Percentiles rank a stretch among this genome's conserved stretches.
These are phyloP conservation scores for Phacellophora camtschatica DNA, from an alignment of 30 jellyfish, hydroid and myxozoan genomes.

Conservation along the genomic window DNA sequence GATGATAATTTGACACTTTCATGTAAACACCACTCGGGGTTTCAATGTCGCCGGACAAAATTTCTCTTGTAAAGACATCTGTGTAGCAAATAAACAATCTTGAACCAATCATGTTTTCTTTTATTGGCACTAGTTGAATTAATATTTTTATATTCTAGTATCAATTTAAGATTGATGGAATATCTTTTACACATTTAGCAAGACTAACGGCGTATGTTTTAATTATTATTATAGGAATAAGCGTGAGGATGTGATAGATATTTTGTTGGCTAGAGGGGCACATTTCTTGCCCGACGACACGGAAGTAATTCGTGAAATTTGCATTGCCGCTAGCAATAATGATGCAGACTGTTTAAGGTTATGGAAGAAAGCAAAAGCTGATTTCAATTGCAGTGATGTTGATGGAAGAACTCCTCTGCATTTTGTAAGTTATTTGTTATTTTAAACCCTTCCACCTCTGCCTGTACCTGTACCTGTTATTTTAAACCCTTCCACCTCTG, in stretches of 20 bases:
- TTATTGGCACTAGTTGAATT: no score
- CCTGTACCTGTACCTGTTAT: no score
- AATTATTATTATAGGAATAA: constrained; percentile 54
- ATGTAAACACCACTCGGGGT: no score
- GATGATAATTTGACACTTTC: no score
- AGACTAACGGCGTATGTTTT: neutral
- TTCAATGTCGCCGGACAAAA: no score
- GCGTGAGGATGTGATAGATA: constrained; percentile 51
- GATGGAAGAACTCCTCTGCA: constrained; percentile 97
- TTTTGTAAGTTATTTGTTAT: constrained; percentile 62
- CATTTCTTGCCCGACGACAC: constrained; percentile 82
- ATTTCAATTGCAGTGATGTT: constrained; percentile 71
- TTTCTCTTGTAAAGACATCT: no score
- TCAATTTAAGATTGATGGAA: neutral
- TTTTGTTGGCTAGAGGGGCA: constrained; percentile 80
- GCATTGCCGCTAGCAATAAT: constrained; percentile 89
- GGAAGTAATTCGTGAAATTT: constrained; percentile 86
- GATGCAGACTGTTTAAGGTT: constrained; percentile 72
- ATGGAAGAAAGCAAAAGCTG: constrained; percentile 72
- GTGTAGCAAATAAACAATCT: no score
- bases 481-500: no score
- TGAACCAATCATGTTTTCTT: no score
- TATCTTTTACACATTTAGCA: neutral
- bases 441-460: no score
- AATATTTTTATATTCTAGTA: no score